Evolutionary conservation across 2,797 vertebrate species (phyloP).

Genomic region (Sebastolobus alascanus): DNA sequence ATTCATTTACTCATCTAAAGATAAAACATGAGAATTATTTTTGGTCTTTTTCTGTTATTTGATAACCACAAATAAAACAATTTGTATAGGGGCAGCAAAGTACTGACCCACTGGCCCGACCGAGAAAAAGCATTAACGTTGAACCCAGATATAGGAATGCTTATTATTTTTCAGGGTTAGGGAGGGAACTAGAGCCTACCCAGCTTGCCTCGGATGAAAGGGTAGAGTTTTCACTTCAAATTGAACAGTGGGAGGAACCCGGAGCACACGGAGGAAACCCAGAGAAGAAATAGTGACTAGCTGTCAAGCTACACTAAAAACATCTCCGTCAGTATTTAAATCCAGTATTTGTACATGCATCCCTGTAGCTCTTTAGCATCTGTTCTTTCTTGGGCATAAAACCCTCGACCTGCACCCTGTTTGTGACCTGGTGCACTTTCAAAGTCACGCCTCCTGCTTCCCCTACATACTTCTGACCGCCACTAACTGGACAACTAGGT

Average conservation of each 20-base stretch:
- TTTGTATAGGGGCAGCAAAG: no score
- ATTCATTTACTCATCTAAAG: no score
- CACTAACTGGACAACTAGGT: not conserved
- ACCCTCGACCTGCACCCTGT: no score
- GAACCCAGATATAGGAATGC: not conserved
- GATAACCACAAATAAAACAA: rapidly evolving
- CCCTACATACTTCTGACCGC: not conserved
- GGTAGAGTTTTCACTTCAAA: not conserved
- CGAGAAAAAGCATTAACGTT: not conserved
- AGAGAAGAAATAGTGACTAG: no score
- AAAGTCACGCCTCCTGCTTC: not conserved
- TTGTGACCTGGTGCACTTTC: not conserved
- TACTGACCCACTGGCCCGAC: no score
- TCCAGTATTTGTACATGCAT: not conserved
- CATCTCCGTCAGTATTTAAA: not conserved
- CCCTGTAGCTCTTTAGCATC: no score
- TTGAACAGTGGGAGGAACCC: not conserved
- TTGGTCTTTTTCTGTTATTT: no score
- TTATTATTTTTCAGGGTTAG: not conserved
- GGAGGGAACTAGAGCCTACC: not conserved
- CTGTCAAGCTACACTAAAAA: not conserved
- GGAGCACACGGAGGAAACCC: not conserved
- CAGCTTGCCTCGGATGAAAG: not conserved
- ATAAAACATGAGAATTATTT: no score
- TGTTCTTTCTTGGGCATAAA: not conserved